Conservation (phyloP, 2,888 invertebrate species). For the Thymelicus sylvestris region DNA sequence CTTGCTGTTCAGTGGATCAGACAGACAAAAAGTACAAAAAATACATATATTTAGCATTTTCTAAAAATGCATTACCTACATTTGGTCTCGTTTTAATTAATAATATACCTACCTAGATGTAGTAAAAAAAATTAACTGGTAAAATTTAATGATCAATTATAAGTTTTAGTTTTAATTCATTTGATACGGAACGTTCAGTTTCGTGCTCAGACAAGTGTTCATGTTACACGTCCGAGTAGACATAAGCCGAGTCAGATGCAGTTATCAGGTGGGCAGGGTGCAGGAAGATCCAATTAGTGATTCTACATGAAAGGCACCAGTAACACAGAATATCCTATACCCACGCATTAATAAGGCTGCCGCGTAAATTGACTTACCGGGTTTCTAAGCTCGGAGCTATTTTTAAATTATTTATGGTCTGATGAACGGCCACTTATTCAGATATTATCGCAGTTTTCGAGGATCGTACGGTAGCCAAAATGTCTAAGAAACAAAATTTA, state of each 20-base stretch:
- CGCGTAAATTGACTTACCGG: conserved; percentile 54
- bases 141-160: no score
- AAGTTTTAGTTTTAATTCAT: not conserved
- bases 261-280: conserved; percentile 49
- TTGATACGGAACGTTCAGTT: not conserved
- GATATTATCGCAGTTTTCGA: conserved; percentile 61
- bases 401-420: conserved; percentile 37
- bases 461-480: conserved; percentile 59
- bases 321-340: conserved; percentile 42
- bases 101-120: no score
- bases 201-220: conserved; percentile 3
- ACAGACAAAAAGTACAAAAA: no score
- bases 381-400: conserved; percentile 41
- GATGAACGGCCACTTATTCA: conserved; percentile 34
- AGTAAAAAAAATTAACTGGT: no score
- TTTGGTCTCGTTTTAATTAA: no score
- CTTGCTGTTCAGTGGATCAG: no score
- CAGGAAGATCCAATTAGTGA: conserved; percentile 61
- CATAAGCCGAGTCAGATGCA: conserved; percentile 46
- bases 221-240: not conserved
- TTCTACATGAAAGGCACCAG: conserved; percentile 45
- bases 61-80: no score
- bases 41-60: no score
- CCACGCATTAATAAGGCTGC: conserved; percentile 54
- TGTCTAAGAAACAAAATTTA: conserved; percentile 77